Evolutionary conservation across 92 coral and sea anemone genomes (phyloP).

Genomic region (Zoanthus solanderi): DNA sequence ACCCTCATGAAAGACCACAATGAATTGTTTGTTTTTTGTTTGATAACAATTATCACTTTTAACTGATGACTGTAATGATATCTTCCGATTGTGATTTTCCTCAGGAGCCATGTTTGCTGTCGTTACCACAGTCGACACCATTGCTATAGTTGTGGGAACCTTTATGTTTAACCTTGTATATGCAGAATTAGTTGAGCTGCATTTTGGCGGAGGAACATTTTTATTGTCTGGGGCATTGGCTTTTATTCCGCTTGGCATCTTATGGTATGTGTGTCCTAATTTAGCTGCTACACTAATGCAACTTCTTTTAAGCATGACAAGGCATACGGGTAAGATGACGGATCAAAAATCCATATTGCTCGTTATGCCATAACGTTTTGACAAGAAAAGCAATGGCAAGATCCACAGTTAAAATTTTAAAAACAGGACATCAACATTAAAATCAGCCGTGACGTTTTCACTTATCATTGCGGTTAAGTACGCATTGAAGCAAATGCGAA

Average conservation of each 20-base stretch:
- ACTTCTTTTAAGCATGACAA: too few relatives aligned
- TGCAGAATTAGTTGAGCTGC: background rate
- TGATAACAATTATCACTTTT: background rate
- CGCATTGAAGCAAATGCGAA: too few relatives aligned
- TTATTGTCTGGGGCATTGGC: conserved; percentile 30
- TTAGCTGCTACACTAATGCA: too few relatives aligned
- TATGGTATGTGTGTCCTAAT: conserved; percentile 1
- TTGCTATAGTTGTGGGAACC: conserved; percentile 12
- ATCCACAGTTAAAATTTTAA: too few relatives aligned
- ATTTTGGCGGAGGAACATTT: conserved; percentile 43
- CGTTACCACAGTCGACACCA: conserved; percentile 19
- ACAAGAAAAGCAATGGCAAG: too few relatives aligned
- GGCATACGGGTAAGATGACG: too few relatives aligned
- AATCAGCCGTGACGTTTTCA: too few relatives aligned
- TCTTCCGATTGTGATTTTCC: background rate
- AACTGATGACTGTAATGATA: background rate
- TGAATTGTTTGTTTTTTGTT: background rate
- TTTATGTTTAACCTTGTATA: conserved; percentile 35
- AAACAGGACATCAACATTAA: too few relatives aligned
- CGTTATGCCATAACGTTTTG: too few relatives aligned
- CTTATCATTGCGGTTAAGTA: too few relatives aligned
- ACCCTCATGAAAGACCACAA: too few relatives aligned
- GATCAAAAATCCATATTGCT: too few relatives aligned
- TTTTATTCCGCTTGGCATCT: background rate
- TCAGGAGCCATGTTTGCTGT: conserved; percentile 44